Evolutionary conservation across 2,113 vertebrate species (phyloP).

Genomic region (Syngnathus floridae): DNA sequence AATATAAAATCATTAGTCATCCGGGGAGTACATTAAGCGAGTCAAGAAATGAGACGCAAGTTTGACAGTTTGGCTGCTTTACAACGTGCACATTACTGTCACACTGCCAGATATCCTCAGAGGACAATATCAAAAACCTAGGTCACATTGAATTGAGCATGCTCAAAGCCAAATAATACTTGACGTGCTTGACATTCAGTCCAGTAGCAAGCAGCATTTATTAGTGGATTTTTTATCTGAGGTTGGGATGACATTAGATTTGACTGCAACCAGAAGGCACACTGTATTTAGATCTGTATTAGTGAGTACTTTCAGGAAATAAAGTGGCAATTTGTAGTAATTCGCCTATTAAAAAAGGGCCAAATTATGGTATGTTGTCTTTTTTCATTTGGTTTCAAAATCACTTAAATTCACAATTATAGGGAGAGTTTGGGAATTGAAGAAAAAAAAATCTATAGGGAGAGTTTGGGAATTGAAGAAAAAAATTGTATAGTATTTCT

Average conservation of each 20-base stretch:
- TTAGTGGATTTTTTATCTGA: neutral
- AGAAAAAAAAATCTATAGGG: neutral
- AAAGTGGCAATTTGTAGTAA: neutral
- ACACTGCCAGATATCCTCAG: slow-evolving; percentile 15
- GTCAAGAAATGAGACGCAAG: slow-evolving; percentile 10
- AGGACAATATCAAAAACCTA: slow-evolving; percentile 8
- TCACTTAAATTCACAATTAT: neutral
- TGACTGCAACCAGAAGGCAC: neutral
- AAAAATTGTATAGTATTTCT: no score
- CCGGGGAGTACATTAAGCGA: slow-evolving; percentile 25
- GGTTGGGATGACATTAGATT: neutral
- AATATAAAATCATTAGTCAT: slow-evolving; percentile 29
- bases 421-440: neutral
- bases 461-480: neutral
- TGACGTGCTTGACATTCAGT: neutral
- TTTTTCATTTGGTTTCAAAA: neutral
- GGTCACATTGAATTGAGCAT: slow-evolving; percentile 12
- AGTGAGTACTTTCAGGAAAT: neutral
- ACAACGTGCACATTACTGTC: slow-evolving; percentile 21
- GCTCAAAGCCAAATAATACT: neutral
- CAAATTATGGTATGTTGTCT: neutral
- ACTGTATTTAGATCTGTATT: neutral
- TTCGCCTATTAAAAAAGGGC: neutral
- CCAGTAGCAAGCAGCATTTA: neutral
- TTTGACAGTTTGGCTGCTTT: slow-evolving; percentile 25